Evolutionary conservation across 2,113 vertebrate genomes (phyloP), one percentile per base, ranked within the genome.

Genomic region (Hystrix cristata): DNA sequence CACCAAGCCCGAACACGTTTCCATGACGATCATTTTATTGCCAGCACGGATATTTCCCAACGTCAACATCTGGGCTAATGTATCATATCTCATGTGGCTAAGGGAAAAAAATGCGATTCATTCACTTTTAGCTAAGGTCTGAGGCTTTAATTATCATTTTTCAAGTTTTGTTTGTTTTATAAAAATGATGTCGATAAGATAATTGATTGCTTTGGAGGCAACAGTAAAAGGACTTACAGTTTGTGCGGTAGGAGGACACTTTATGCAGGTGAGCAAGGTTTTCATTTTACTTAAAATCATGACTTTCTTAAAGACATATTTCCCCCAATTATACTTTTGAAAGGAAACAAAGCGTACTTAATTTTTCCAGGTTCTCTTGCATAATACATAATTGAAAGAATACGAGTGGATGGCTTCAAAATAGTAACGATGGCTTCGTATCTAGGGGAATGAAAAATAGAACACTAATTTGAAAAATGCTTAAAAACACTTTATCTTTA

Each of bases 361-460:
- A 99, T 99, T 99, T 99, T 99, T 69, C 99, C 99, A 72, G 99
- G 99, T 97, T 99, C 99, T 96, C 99, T 99, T 96, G 99, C 99
- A 90, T 99, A 99, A 97, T 99, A 99, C 99, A 99, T 99, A 97
- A 99, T 98, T n/a, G 99, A 99, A 96, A 99, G 98, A 98, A 99
- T 99, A 90, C 99, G 99, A 53, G 99, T 99, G 31, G 99, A 99
- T 0, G 99, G 99, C 83, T 99, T 99, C 76, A 99, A 98, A 94
- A 99, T 97, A 1, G 98, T 99, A 95, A 99, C 97, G 11, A 98
- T 96, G 55, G 99, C 99, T 98, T 99, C 99, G 55, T 99, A 99
- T 97, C 99, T 99, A 98, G 18, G 84, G 92, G 72, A 94, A 98
- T 96, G 83, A 95, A 95, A 97, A 79, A 67, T 0, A 94, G 31